phyloP scores from a whole-genome alignment of 2,797 vertebrate genomes.

The Psittacula echo region DNA sequence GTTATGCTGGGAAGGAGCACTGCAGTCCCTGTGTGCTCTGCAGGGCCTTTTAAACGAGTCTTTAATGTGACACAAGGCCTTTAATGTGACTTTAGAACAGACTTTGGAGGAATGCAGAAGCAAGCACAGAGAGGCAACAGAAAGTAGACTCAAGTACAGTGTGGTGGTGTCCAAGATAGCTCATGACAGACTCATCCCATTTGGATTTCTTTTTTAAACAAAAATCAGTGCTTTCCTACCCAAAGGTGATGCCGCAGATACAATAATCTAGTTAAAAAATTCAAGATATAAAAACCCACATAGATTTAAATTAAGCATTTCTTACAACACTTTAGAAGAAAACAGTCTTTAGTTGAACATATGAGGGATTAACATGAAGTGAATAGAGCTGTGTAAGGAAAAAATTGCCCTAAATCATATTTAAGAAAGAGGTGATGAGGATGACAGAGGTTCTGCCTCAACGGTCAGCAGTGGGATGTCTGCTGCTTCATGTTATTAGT shows the following conservation, averaged over 20 bases:
- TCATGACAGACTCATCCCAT: not conserved
- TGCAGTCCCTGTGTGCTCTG: not conserved
- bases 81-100: not conserved
- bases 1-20: too few relatives aligned
- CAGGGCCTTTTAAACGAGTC: not conserved
- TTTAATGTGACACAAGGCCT: not conserved
- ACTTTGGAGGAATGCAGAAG: not conserved
- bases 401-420: not conserved
- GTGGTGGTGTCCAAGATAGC: not conserved
- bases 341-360: not conserved
- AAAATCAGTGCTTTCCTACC: not conserved
- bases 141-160: not conserved
- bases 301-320: not conserved
- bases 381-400: not conserved
- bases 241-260: not conserved
- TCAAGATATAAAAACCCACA: not conserved
- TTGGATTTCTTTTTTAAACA: not conserved
- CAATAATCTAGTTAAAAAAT: not conserved
- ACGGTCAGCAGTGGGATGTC: not conserved
- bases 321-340: not conserved
- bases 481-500: not conserved
- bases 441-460: not conserved
- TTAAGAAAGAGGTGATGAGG: not conserved
- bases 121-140: not conserved
- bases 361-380: not conserved